Conservation (phyloP, 2,113 vertebrate genomes). For the Gambusia holbrooki region DNA sequence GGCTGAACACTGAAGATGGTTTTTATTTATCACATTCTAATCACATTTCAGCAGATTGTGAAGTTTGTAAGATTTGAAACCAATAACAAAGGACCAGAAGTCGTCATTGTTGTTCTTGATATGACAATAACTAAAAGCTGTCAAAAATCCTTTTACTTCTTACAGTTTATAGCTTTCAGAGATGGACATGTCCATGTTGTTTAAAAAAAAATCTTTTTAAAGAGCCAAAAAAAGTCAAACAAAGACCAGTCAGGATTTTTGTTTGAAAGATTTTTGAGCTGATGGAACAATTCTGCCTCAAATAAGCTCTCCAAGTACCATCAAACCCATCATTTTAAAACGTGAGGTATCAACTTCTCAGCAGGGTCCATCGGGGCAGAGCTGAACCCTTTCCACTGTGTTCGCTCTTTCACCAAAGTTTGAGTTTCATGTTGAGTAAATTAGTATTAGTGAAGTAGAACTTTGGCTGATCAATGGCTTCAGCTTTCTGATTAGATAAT, state of each 20-base stretch:
- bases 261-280: constrained; percentile 26
- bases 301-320: background rate
- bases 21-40: background rate
- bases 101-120: background rate
- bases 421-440: constrained; percentile 27
- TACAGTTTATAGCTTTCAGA: background rate
- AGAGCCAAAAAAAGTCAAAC: constrained; percentile 5
- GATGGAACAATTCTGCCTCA: background rate
- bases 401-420: constrained; percentile 33
- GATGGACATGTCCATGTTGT: background rate
- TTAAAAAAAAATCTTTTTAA: background rate
- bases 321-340: constrained; percentile 5
- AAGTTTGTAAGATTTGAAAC: background rate
- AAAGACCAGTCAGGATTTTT: background rate
- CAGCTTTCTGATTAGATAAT: constrained; percentile 5
- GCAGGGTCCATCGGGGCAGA: background rate
- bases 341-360: constrained; percentile 14
- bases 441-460: constrained; percentile 9
- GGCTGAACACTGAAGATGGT: background rate
- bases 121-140: background rate
- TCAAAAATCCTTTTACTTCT: background rate
- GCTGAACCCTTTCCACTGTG: constrained; percentile 5
- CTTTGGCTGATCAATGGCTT: constrained; percentile 32
- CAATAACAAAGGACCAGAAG: background rate
- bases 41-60: no score